Evolutionary conservation across 2,888 invertebrate species (phyloP).

Genomic region (Cryptophagus acutangulus): DNA sequence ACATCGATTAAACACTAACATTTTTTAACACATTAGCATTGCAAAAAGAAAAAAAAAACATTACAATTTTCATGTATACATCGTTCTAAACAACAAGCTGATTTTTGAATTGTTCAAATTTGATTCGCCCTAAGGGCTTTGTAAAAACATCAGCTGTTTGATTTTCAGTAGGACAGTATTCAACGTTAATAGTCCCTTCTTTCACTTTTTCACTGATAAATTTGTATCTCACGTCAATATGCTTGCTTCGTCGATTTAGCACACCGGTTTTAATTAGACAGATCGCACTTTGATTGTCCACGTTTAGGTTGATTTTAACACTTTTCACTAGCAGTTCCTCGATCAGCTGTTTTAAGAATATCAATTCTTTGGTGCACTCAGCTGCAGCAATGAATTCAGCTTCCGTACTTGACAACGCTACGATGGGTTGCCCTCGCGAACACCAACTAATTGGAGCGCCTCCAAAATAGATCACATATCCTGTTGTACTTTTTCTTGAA

Average conservation of each 20-base stretch:
- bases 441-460: slow-evolving; percentile 30
- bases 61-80: too few relatives aligned
- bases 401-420: slow-evolving; percentile 28
- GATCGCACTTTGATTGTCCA: slow-evolving; percentile 24
- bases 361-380: slow-evolving; percentile 23
- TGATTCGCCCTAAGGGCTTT: slow-evolving; percentile 14
- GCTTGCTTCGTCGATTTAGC: slow-evolving; percentile 19
- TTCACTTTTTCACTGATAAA: slow-evolving; percentile 19
- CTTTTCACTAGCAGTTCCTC: slow-evolving; percentile 20
- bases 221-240: slow-evolving; percentile 22
- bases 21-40: too few relatives aligned
- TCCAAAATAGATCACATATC: slow-evolving; percentile 19
- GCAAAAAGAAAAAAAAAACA: too few relatives aligned
- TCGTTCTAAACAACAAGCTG: too few relatives aligned
- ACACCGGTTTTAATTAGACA: slow-evolving; percentile 15
- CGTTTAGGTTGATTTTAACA: slow-evolving; percentile 9
- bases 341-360: slow-evolving; percentile 21
- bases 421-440: slow-evolving; percentile 27
- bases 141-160: slow-evolving; percentile 20
- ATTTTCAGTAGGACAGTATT: slow-evolving; percentile 15
- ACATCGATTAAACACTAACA: too few relatives aligned
- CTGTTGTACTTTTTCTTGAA: slow-evolving; percentile 25
- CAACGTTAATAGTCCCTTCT: slow-evolving; percentile 14
- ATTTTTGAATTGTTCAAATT: slow-evolving; percentile 10
- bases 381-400: slow-evolving; percentile 27